Evolutionary conservation across 1,140 invertebrate genomes (phyloP), one percentile per base, ranked within the genome.

Genomic region (Sipha flava): DNA sequence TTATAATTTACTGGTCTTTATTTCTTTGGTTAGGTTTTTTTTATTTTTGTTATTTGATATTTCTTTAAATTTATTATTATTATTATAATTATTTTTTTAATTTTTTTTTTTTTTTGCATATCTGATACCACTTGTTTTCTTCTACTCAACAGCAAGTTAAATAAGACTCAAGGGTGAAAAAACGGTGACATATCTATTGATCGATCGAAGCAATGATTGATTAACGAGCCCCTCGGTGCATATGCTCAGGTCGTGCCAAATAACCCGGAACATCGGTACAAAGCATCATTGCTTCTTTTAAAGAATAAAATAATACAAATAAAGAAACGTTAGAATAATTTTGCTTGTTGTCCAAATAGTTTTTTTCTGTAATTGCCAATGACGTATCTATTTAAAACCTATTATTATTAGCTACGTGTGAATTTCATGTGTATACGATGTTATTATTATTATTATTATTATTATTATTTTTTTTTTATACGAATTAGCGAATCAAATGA

Each of bases 201-300:
- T 37, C 29, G 47, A 73, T 73, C 70, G n/a, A 52, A 37, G 70
- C 49, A 75, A 75, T 75, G 70, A 75, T 37, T 75, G 70, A 75
- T 75, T 75, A 47, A 75, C 37, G 70, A 37, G 47, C 16, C 16
- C 5, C n/a, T 7, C n/a, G n/a, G n/a, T n/a, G 2, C 26, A 21
- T 18, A 21, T n/a, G 29, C 3, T 7, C 31, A 21, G 49, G 18
- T 54, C 31, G 7, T 52, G 49, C 70, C 21, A 75, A 75, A 75
- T 75, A 54, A 75, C 54, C 70, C 47, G 49, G 45, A 75, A 75
- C 70, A 75, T 21, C 47, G 4, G 47, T 52, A 34, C 21, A 54
- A 75, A 75, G 31, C 47, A 1, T 49, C 49, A 72, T 72, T 49
- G 9, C 26, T 47, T 31, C 26, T 72, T 72, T 72, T 40, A 12